These are phyloP conservation scores for Cephus nigrinus DNA, from an alignment of 2,888 invertebrate species.

Conservation along the genomic window DNA sequence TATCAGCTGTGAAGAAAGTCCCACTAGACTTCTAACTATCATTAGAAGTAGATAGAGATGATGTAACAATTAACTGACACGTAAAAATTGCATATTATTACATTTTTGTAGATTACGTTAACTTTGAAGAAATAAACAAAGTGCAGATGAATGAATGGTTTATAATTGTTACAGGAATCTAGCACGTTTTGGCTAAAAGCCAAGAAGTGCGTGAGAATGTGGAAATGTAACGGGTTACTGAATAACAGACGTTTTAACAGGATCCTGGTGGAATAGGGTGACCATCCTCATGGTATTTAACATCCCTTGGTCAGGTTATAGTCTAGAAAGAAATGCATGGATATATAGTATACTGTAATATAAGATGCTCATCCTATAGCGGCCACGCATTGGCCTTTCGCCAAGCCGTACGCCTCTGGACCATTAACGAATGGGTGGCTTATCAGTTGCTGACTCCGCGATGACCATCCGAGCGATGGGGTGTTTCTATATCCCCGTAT, in stretches of 20 bases:
- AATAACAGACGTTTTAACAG: not conserved
- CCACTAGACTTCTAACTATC: not conserved
- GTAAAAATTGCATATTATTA: not conserved
- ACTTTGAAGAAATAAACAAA: not conserved
- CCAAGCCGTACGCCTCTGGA: conserved; percentile 44
- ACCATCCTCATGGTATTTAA: not conserved
- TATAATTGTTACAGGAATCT: not conserved
- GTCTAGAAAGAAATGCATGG: not conserved
- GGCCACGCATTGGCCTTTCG: conserved; percentile 49
- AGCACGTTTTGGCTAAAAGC: not conserved
- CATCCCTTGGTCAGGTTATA: not conserved
- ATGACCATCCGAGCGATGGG: conserved; percentile 51
- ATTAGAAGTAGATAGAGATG: not conserved
- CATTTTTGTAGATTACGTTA: not conserved
- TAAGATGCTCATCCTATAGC: not conserved
- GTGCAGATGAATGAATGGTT: not conserved
- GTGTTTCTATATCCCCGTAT: conserved; percentile 43
- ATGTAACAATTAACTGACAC: not conserved
- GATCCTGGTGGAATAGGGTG: not conserved
- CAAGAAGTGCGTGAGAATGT: not conserved
- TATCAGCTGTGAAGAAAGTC: not conserved
- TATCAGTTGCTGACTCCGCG: conserved; percentile 60
- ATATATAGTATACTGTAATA: not conserved
- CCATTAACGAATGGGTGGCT: conserved; percentile 54
- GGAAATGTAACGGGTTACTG: not conserved